Base-by-base conservation (phyloP, 2,888 invertebrate species). In the Pheosia gnoma region DNA sequence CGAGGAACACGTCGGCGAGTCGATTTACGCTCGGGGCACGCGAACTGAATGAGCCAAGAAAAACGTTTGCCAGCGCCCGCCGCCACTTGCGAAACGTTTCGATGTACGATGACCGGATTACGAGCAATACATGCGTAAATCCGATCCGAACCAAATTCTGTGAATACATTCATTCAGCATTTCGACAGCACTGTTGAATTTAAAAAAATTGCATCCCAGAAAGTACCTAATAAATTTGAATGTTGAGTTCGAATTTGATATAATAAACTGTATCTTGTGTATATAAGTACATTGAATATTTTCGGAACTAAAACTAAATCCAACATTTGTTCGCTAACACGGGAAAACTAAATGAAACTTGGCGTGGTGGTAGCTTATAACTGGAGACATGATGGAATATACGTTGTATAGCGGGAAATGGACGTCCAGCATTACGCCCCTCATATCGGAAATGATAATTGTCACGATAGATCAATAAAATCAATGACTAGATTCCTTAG, bases 31-130 rank as follows among this genome's bases (percentile, higher is more conserved):
- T 62, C 62, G 70, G 67, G 67, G 69, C 65, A 71, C 66, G 65
- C 78, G 78, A 81, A 80, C 77, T 67, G 74, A 78, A 78, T 77
- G 70, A 68, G 74, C 76, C 72, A 81, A 80, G 78, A 80, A 81
- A 83, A 86, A 84, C 78, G 72, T 73, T 79, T 61, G 65, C 68
- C 78, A 80, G 75, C 62, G 57, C 56, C 68, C 64, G 63, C 57
- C 66, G 59, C 38, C 59, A 47, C 68, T 80, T 80, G 72, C 75
- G 72, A 80, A 81, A 80, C 61, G 43, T 58, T 63, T 41, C 61
- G 43, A 37, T 54, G 56, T 39, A 13, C 41, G 39, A 39, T 55
- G 55, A 4, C 55, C 56, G 56, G 56, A 56, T 56, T 56, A 10
- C 56, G 56, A 41, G 56, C 25, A 41, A 54, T 13, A 13, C 56